A percentile compares a stretch with the other conserved stretches of the same genome.
Evolutionary conservation across 2,888 invertebrate species (phyloP).

Genomic region (Drosophila sordidula): DNA sequence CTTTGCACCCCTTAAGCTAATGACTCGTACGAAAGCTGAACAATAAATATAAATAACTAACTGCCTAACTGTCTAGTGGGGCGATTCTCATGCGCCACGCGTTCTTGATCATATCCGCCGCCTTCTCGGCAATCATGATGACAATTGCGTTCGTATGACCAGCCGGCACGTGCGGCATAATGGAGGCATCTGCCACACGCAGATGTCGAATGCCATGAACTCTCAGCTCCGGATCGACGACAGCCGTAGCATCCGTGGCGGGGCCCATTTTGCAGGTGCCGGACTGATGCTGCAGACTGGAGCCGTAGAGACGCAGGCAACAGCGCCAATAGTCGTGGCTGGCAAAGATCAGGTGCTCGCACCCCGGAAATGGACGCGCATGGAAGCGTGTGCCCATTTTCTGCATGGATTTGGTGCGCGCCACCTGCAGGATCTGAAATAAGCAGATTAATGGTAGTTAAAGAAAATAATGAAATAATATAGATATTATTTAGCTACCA

Average conservation of each 20-base stretch:
- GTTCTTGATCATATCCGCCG: constrained; percentile 86
- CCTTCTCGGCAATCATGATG: constrained; percentile 88
- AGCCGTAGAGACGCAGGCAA: constrained; percentile 89
- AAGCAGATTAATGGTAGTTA: not conserved
- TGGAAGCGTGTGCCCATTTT: constrained; percentile 86
- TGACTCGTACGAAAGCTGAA: constrained; percentile 35
- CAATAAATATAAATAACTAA: constrained; percentile 54
- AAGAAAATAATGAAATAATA: not conserved
- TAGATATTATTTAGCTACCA: constrained; percentile 85
- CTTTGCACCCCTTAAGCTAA: constrained; percentile 26
- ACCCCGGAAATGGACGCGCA: constrained; percentile 88
- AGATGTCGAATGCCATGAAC: constrained; percentile 86
- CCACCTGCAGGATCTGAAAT: constrained; percentile 87
- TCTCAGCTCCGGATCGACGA: constrained; percentile 88
- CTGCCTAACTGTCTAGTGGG: constrained; percentile 23
- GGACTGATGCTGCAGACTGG: constrained; percentile 90
- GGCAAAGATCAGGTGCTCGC: constrained; percentile 87
- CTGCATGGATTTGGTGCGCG: constrained; percentile 86
- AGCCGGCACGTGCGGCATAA: constrained; percentile 87
- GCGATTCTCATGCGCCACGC: constrained; percentile 83
- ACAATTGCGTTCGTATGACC: constrained; percentile 87
- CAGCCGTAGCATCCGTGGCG: constrained; percentile 86
- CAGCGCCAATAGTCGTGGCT: constrained; percentile 91
- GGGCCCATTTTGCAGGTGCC: constrained; percentile 91
- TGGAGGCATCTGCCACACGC: constrained; percentile 87